A percentile compares a stretch with the other conserved stretches of the same genome.
These are phyloP conservation scores for Cyclura pinguis DNA, from an alignment of 2,797 vertebrate species.

Conservation along the genomic window DNA sequence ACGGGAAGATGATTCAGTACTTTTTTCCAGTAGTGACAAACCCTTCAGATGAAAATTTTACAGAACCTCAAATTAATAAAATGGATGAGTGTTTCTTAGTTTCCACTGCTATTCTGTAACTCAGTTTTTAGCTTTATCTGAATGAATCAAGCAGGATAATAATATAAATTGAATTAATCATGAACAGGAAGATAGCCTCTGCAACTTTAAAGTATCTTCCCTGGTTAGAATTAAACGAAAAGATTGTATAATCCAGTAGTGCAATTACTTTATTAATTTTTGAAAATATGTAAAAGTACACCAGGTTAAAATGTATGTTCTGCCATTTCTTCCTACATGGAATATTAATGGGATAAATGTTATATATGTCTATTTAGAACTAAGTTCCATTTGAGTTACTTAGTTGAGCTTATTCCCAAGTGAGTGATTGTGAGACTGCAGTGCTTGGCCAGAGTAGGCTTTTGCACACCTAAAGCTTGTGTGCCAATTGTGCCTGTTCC, in stretches of 20 bases:
- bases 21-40: neutral
- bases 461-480: no score
- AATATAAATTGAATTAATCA: neutral
- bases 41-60: neutral
- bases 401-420: neutral
- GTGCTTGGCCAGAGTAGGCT: neutral
- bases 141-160: neutral
- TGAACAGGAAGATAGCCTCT: neutral
- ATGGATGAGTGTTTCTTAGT: neutral
- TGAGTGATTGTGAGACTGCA: no score
- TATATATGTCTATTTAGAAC: neutral
- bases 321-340: neutral
- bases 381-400: neutral
- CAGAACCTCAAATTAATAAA: neutral
- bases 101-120: neutral
- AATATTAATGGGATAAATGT: neutral
- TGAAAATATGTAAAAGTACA: neutral
- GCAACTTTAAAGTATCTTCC: neutral
- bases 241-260: neutral
- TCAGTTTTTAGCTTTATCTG: neutral
- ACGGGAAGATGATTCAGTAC: neutral
- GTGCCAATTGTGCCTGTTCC: no score
- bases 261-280: neutral
- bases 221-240: neutral
- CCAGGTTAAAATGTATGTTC: neutral